Evolutionary conservation across 2,113 vertebrate species (phyloP).

Genomic region (Solea senegalensis): DNA sequence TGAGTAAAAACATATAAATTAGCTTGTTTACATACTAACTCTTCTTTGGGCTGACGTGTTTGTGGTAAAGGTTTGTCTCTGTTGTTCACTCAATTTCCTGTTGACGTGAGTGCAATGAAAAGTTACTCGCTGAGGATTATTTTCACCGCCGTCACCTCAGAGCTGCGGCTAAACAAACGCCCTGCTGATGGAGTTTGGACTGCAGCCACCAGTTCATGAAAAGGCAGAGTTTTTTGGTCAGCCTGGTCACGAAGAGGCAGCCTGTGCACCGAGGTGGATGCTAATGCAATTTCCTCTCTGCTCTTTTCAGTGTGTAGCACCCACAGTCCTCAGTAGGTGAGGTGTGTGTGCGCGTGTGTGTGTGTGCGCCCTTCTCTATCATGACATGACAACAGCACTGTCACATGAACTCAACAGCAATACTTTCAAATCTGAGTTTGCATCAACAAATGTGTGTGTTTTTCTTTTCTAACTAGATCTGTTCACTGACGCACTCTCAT

Average conservation of each 20-base stretch:
- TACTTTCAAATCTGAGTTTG: conserved; percentile 47
- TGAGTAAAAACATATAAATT: conserved; percentile 7
- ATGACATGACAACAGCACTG: conserved; percentile 35
- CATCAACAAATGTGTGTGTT: conserved; percentile 40
- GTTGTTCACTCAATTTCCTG: conserved; percentile 49
- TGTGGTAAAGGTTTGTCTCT: conserved; percentile 54
- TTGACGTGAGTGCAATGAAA: conserved; percentile 66
- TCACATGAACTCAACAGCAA: conserved; percentile 45
- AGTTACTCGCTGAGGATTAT: conserved; percentile 33
- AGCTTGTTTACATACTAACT: conserved; percentile 30
- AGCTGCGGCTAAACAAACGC: conserved; percentile 29
- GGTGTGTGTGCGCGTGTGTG: conserved; percentile 20
- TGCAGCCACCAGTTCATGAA: conserved; percentile 49
- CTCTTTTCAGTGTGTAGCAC: conserved; percentile 67
- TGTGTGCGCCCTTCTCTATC: conserved; percentile 21
- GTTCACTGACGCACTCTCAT: conserved; percentile 60
- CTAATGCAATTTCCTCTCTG: conserved; percentile 73
- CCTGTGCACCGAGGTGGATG: neutral
- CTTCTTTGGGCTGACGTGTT: conserved; percentile 37
- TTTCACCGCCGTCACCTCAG: conserved; percentile 18
- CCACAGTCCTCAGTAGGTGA: conserved; percentile 73
- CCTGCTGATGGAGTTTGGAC: conserved; percentile 20
- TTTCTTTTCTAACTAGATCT: conserved; percentile 44
- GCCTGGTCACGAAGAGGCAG: conserved; percentile 50
- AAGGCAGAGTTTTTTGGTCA: conserved; percentile 45